Evolutionary conservation across 2,888 invertebrate genomes (phyloP).

Genomic region (Rhimphoctona megacephalus): DNA sequence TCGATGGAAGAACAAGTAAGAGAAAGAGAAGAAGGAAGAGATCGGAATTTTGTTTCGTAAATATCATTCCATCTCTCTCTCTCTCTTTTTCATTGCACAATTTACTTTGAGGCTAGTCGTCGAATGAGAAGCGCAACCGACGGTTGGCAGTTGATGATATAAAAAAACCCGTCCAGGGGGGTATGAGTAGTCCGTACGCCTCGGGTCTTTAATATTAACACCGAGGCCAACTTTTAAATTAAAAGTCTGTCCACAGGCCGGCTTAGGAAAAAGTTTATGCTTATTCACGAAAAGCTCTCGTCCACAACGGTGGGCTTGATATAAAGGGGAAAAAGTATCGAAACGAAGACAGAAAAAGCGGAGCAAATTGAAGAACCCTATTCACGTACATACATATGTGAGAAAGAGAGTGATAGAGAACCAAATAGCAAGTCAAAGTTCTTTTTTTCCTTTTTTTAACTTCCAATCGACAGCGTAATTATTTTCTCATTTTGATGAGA

Average conservation of each 20-base stretch:
- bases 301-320: constrained; percentile 32
- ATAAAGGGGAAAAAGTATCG: constrained; percentile 32
- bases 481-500: constrained; percentile 14
- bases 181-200: constrained; percentile 26
- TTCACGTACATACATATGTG: not conserved
- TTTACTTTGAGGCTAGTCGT: constrained; percentile 53
- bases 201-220: constrained; percentile 64
- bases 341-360: constrained; percentile 44
- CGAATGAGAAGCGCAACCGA: constrained; percentile 59
- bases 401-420: constrained; percentile 20
- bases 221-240: constrained; percentile 64
- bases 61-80: constrained; percentile 44
- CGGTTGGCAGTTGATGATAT: constrained; percentile 47
- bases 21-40: constrained; percentile 10
- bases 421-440: not conserved
- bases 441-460: constrained; percentile 2
- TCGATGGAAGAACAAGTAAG: constrained; percentile 22
- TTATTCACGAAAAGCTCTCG: constrained; percentile 52
- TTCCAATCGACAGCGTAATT: constrained; percentile 15
- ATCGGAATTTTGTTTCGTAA: constrained; percentile 53
- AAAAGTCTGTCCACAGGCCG: constrained; percentile 60
- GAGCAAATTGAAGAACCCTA: constrained; percentile 38
- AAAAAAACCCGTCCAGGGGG: constrained; percentile 54
- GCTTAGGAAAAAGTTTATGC: constrained; percentile 61
- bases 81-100: constrained; percentile 30